Evolutionary conservation across 2,113 vertebrate genomes (phyloP), one percentile per base, ranked within the genome.

Genomic region (Lagopus leucura): DNA sequence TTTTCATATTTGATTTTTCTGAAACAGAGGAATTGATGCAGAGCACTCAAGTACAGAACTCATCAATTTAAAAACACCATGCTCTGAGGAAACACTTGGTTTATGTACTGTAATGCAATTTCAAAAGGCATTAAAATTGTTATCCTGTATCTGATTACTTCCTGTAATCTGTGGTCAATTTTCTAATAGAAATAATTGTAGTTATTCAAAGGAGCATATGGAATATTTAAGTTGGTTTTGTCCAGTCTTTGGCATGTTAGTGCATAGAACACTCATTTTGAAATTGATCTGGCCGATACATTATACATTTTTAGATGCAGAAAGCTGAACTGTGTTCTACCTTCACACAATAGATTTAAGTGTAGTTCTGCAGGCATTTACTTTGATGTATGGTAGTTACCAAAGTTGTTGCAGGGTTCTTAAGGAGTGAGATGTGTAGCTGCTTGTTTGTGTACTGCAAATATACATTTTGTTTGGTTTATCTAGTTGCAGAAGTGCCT

Each of bases 191-290:
- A 63, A 27, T 38, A 38, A 16, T 63, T 38, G 9, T 7, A 17
- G 15, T 63, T 63, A 11, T 27, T 63, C 36, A 27, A 64, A 28
- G 25, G 27, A 63, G 13, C 67, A 71, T 10, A 63, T 63, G 25
- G 7, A 63, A 54, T 80, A 10, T 86, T 64, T 67, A 75, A 67
- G 71, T 85, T 90, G 21, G 21, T 13, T 71, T 78, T 93, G 70
- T 84, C 57, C 61, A 90, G 4, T 94, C 92, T 94, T 82, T 65
- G 78, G 57, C 43, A 55, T 81, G 32, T 60, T 87, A 78, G 74
- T 92, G 70, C 61, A 69, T 36, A 79, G 27, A 70, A 74, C 45
- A 92, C 54, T 77, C 12, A 3, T 55, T 82, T 86, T 70, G 78
- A 82, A 86, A 88, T 69, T 83, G 61, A 50, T 64, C 55, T 92